Conservation (phyloP, 2,888 invertebrate genomes). For the Hypomecis punctinalis region DNA sequence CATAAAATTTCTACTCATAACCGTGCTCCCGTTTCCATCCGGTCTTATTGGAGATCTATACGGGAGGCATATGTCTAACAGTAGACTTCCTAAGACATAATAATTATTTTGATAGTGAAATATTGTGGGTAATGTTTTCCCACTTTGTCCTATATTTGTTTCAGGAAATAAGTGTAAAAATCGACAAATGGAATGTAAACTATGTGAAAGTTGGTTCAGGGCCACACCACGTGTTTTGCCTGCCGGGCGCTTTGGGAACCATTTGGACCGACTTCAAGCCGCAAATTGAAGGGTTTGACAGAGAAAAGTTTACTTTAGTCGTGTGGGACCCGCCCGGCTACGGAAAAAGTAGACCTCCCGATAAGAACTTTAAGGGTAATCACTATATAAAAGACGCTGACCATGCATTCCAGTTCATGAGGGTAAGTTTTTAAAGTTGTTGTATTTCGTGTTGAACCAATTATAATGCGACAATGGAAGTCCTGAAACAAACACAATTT, state of each 20-base stretch:
- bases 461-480: too few relatives aligned
- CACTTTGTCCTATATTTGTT: slow-evolving; percentile 34
- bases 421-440: too few relatives aligned
- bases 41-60: too few relatives aligned
- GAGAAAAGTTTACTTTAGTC: slow-evolving; percentile 86
- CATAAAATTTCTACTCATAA: too few relatives aligned
- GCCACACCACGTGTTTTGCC: slow-evolving; percentile 85
- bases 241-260: slow-evolving; percentile 93
- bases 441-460: too few relatives aligned
- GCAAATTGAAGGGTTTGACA: slow-evolving; percentile 88
- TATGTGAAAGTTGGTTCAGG: slow-evolving; percentile 87
- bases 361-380: slow-evolving; percentile 87
- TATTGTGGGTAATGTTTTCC: too few relatives aligned
- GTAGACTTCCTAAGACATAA: too few relatives aligned
- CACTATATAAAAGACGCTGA: slow-evolving; percentile 91
- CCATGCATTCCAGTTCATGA: slow-evolving; percentile 88
- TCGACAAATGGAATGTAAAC: slow-evolving; percentile 83
- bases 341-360: slow-evolving; percentile 92
- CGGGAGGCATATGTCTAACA: too few relatives aligned
- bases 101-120: too few relatives aligned
- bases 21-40: too few relatives aligned
- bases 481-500: too few relatives aligned
- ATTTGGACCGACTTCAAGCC: slow-evolving; percentile 93
- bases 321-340: slow-evolving; percentile 96
- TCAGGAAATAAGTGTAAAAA: slow-evolving; percentile 85